Evolutionary conservation across 2,113 vertebrate species (phyloP).

Genomic region (Orycteropus afer): DNA sequence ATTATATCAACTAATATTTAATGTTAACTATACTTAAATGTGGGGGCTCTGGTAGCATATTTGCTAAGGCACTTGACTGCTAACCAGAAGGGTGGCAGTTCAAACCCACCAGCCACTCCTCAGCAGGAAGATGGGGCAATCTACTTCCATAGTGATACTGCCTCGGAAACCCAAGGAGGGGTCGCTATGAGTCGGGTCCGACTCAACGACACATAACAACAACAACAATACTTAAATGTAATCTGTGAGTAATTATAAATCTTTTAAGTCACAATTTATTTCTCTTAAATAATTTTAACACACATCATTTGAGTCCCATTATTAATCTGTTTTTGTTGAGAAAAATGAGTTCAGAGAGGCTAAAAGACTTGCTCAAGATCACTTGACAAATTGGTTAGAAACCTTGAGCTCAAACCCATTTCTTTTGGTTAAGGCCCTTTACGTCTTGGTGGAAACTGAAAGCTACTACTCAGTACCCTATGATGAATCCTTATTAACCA

Average conservation of each 20-base stretch:
- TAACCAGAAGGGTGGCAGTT: too few species aligned
- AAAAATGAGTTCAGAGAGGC: neutral
- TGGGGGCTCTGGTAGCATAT: too few species aligned
- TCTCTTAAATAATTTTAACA: neutral
- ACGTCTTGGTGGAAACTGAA: constrained; percentile 13
- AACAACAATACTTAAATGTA: too few species aligned
- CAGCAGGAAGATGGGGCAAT: too few species aligned
- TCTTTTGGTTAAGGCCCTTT: neutral
- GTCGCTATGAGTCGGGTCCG: too few species aligned
- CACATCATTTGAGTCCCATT: neutral
- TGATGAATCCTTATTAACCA: neutral
- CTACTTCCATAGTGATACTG: too few species aligned
- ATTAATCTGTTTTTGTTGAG: neutral
- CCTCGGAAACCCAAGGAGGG: too few species aligned
- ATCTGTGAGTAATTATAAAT: constrained; percentile 29
- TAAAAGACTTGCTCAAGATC: neutral
- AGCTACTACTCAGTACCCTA: neutral
- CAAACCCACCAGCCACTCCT: too few species aligned
- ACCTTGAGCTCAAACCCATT: neutral
- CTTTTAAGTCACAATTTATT: neutral
- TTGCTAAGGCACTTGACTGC: too few species aligned
- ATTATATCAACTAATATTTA: neutral
- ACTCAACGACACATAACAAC: too few species aligned
- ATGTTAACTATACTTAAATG: neutral
- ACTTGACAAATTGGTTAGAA: neutral